A percentile compares a stretch with the other conserved stretches of the same genome.
Evolutionary conservation across 2,797 vertebrate genomes (phyloP).

Genomic region (Rhadinocentrus ornatus): DNA sequence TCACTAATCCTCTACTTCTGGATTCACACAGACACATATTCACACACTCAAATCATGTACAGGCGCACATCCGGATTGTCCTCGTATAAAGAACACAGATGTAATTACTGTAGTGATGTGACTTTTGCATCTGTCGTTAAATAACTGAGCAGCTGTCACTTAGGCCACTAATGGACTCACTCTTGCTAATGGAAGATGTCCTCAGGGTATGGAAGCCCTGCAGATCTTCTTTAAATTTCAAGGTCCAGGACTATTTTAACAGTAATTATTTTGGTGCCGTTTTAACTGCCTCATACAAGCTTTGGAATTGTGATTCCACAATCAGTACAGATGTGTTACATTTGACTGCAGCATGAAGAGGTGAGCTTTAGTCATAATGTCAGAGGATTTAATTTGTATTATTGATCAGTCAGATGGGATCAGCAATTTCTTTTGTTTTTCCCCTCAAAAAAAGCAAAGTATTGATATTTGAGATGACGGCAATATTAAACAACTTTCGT

Average conservation of each 20-base stretch:
- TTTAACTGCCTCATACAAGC: neutral
- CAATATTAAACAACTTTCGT: neutral
- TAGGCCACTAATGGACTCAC: slow-evolving; percentile 67
- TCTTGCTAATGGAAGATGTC: slow-evolving; percentile 63
- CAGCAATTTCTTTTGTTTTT: neutral
- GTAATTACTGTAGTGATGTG: slow-evolving; percentile 60
- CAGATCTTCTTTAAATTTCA: slow-evolving; percentile 22
- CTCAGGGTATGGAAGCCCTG: slow-evolving; percentile 28
- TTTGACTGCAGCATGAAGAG: neutral
- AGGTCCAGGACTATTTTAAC: slow-evolving; percentile 5
- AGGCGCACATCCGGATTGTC: slow-evolving; percentile 4
- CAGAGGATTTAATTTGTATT: neutral
- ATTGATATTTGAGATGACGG: neutral
- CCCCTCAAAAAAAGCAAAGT: neutral
- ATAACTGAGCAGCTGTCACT: slow-evolving; percentile 70
- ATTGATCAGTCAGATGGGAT: neutral
- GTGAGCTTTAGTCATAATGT: neutral
- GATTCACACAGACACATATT: slow-evolving; percentile 20
- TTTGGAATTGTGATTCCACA: neutral
- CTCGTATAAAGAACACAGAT: slow-evolving; percentile 42
- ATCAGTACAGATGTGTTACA: neutral
- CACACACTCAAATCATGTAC: slow-evolving; percentile 26
- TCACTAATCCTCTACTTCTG: slow-evolving; percentile 63
- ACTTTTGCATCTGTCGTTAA: slow-evolving; percentile 52
- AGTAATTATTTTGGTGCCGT: neutral